Evolutionary conservation across 2,113 vertebrate genomes (phyloP), one percentile per base, ranked within the genome.

Genomic region (Thamnophis sirtalis): DNA sequence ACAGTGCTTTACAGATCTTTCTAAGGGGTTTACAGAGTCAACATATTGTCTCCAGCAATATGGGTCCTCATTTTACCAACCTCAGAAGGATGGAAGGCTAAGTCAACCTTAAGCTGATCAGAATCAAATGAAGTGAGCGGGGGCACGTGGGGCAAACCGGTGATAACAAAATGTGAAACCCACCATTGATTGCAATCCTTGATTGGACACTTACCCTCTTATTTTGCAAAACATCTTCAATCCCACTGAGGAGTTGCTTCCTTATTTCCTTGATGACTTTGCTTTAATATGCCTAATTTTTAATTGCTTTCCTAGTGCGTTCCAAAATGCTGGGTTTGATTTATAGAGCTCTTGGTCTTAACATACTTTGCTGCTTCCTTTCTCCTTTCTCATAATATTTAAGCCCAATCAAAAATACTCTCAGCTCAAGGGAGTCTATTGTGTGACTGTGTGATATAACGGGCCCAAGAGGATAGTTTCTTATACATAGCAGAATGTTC

Each of bases 141-240:
- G n/a, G n/a, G n/a, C n/a, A n/a, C n/a, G n/a, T n/a, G n/a, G n/a
- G n/a, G n/a, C n/a, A n/a, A n/a, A n/a, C n/a, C n/a, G n/a, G n/a
- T n/a, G n/a, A n/a, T n/a, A n/a, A n/a, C n/a, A n/a, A n/a, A n/a
- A n/a, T n/a, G n/a, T n/a, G n/a, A n/a, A n/a, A n/a, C n/a, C n/a
- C n/a, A n/a, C n/a, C n/a, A n/a, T n/a, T n/a, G n/a, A n/a, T 95
- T 95, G 91, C 91, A 93, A 26, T 26, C 38, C 2, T 24, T 24
- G 48, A 33, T 4, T n/a, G 60, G 28, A 15, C 38, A 50, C 73
- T n/a, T 88, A 10, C 91, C 51, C 43, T 55, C n/a, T 88, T n/a
- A 22, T 80, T 84, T 22, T 84, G 53, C 38, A 56, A 92, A 84
- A 43, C 91, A 88, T n/a, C n/a, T 22, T 1, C 8, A 1, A 9